These are phyloP conservation scores for Drosophila maculinotata DNA, from an alignment of 2,888 invertebrate genomes.

Conservation along the genomic window DNA sequence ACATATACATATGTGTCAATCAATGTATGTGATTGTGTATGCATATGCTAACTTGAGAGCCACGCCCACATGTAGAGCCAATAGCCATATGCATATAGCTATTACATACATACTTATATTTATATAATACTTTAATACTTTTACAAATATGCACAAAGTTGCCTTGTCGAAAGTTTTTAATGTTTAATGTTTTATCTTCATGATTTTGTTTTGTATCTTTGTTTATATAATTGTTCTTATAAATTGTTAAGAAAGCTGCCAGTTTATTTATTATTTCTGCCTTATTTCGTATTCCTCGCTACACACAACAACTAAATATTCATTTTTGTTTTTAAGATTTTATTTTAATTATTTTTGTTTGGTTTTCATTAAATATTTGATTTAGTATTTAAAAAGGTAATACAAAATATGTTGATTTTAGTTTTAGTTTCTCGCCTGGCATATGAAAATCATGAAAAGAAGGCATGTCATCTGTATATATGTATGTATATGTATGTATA, in stretches of 20 bases:
- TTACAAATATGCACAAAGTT: slow-evolving; percentile 37
- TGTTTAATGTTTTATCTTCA: not conserved
- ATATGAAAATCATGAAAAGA: slow-evolving; percentile 42
- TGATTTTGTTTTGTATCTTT: not conserved
- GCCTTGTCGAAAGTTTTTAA: slow-evolving; percentile 10
- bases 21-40: slow-evolving; percentile 13
- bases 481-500: slow-evolving; percentile 2
- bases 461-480: slow-evolving; percentile 30
- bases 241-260: slow-evolving; percentile 40
- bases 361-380: not conserved
- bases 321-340: not conserved
- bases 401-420: slow-evolving; percentile 70
- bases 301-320: slow-evolving; percentile 48
- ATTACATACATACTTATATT: slow-evolving; percentile 36
- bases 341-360: not conserved
- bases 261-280: slow-evolving; percentile 10
- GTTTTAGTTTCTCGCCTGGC: slow-evolving; percentile 18
- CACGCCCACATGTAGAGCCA: slow-evolving; percentile 3
- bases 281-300: slow-evolving; percentile 1
- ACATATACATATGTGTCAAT: slow-evolving; percentile 14
- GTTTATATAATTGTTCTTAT: not conserved
- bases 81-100: slow-evolving; percentile 9
- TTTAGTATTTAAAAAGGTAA: slow-evolving; percentile 63
- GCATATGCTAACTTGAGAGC: slow-evolving; percentile 12
- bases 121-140: slow-evolving; percentile 48